Percentiles rank a stretch among this genome's conserved stretches.
phyloP scores from a whole-genome alignment of 53 echinoderm and acorn worm species.

The Holothuria scabra region DNA sequence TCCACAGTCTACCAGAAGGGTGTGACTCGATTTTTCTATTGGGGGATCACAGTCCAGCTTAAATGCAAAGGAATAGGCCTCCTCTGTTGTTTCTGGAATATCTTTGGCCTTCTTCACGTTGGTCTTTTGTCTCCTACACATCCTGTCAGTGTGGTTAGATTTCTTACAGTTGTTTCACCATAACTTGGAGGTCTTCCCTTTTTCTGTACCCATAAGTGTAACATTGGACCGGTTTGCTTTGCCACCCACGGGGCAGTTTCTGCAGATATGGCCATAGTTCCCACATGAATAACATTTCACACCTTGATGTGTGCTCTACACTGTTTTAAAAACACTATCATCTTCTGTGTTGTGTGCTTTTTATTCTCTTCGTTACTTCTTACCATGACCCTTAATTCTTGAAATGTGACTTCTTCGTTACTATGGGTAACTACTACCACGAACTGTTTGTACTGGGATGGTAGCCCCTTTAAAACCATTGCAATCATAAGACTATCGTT shows the following conservation, averaged over 20 bases:
- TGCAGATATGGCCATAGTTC: conserved; percentile 7
- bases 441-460: conserved; percentile 43
- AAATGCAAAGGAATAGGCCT: conserved; percentile 7
- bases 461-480: conserved; percentile 59
- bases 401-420: conserved; percentile 38
- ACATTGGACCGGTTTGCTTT: not conserved
- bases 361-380: conserved; percentile 47
- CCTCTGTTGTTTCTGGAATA: conserved; percentile 2
- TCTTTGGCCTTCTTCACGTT: conserved; percentile 24
- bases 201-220: not conserved
- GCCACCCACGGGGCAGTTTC: not conserved
- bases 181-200: not conserved
- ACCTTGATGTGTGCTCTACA: conserved; percentile 41
- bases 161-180: conserved; percentile 38
- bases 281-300: conserved; percentile 26
- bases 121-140: conserved; percentile 26
- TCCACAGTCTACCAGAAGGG: conserved; percentile 57
- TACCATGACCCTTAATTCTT: conserved; percentile 37
- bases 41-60: conserved; percentile 23
- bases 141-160: conserved; percentile 22
- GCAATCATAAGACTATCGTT: conserved; percentile 59
- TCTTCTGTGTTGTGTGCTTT: conserved; percentile 11
- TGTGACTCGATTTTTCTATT: conserved; percentile 1
- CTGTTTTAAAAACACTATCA: conserved; percentile 17
- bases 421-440: conserved; percentile 12